Conservation (phyloP, 2,113 vertebrate species). For the Platanista minor region DNA sequence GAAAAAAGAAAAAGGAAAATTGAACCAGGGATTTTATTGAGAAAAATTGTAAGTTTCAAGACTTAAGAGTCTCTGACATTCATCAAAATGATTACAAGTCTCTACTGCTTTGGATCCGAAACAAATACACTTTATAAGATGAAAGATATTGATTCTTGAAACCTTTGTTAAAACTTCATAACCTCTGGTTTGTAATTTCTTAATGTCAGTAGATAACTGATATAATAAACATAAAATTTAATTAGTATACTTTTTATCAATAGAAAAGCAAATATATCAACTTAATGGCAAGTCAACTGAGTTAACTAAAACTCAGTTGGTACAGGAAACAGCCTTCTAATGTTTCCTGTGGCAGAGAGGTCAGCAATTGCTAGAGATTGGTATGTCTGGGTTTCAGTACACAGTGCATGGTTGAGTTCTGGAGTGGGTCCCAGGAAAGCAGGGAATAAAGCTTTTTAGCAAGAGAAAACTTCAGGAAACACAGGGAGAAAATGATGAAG, state of each 20-base stretch:
- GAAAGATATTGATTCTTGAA: neutral
- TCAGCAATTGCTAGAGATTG: neutral
- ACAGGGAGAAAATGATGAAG: neutral
- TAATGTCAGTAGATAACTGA: neutral
- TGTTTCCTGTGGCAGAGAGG: neutral
- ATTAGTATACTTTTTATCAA: neutral
- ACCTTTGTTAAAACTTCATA: neutral
- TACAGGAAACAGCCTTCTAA: neutral
- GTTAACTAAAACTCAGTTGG: neutral
- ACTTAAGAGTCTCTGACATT: neutral
- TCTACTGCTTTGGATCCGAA: neutral
- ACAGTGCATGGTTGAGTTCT: neutral
- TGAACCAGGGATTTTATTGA: conserved; percentile 29
- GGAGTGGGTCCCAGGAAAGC: neutral
- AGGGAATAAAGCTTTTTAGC: neutral
- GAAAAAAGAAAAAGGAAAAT: conserved; percentile 52
- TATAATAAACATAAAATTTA: neutral
- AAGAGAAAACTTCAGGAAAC: neutral
- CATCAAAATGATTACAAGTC: neutral
- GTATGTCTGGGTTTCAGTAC: neutral
- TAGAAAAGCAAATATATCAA: neutral
- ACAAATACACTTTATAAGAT: neutral
- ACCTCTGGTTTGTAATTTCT: neutral
- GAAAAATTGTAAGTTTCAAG: neutral
- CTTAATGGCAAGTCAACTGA: neutral